Evolutionary conservation across 92 coral and sea anemone genomes (phyloP), one percentile per base, ranked within the genome.

Genomic region (Palythoa heliodiscus): DNA sequence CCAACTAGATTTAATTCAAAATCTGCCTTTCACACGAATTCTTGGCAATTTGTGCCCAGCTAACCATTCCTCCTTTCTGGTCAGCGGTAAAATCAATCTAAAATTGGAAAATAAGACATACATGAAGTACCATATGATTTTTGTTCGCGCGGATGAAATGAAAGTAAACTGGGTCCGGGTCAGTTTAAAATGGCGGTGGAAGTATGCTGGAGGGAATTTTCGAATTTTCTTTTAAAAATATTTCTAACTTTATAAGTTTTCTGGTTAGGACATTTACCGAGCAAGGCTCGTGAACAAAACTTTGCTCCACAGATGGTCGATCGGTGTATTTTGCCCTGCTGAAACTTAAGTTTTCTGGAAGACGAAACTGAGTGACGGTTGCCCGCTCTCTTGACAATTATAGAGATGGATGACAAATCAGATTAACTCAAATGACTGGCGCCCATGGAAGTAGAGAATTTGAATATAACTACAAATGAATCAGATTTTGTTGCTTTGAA

Each of bases 361-460:
- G 64, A 58, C 64, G 5, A 58, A 19, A 14, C 19, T 14, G 20
- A 14, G 64, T 58, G 64, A 70, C 22, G 16, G 66, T 58, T 14
- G 20, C 20, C 29, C 16, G 75, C 52, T 9, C 11, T 52, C 60
- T 11, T 2, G 3, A 54, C 11, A 3, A 54, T 7, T 52, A 52
- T 52, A 7, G 9, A 7, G 16, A 55, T 55, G 61, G 19, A 55
- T 1, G 61, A 13, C 61, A 11, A 16, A 3, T 55, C 16, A 55
- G 4, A 12, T 16, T 9, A 16, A 9, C 19, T 9, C 16, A 55
- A 55, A 3, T 55, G 61, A 12, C 12, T 12, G 15, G 12, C 22
- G 67, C 53, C 47, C 3, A 76, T 76, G 81, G 81, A 76, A 76
- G 40, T 54, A 22, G 67, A 53, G 57, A 48, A 66, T 78, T 13